Conservation (phyloP, 1,140 invertebrate species). For the Lepidurus arcticus region DNA sequence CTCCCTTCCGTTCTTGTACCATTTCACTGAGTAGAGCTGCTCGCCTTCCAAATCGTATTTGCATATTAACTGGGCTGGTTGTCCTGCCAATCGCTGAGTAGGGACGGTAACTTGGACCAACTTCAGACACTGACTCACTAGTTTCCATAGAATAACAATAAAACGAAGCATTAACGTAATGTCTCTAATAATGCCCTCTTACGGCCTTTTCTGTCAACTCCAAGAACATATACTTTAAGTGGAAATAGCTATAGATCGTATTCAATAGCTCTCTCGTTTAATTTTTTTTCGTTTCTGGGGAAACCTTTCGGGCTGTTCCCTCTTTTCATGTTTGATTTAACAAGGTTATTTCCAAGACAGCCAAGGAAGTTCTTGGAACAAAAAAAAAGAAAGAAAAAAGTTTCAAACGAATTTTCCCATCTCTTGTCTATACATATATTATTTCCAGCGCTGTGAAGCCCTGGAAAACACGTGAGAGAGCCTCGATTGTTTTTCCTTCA, state of each 20-base stretch:
- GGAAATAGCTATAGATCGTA: constrained; percentile 5
- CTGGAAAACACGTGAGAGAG: neutral
- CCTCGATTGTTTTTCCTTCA: neutral
- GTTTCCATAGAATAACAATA: neutral
- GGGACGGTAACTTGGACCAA: constrained; percentile 31
- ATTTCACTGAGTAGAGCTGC: constrained; percentile 46
- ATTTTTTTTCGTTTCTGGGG: neutral
- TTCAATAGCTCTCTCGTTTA: neutral
- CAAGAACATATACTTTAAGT: neutral
- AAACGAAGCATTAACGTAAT: neutral
- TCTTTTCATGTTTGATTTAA: constrained; percentile 16
- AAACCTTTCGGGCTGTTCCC: neutral
- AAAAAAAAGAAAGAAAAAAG: neutral
- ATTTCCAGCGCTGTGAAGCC: neutral
- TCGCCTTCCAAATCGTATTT: constrained; percentile 45
- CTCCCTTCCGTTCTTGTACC: constrained; percentile 65
- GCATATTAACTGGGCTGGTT: constrained; percentile 40
- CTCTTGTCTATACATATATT: neutral
- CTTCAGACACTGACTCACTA: constrained; percentile 25
- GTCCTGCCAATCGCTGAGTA: constrained; percentile 11
- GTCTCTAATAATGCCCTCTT: neutral
- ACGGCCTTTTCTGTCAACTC: neutral
- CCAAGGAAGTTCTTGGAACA: neutral
- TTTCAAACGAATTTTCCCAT: neutral
- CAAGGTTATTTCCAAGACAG: constrained; percentile 11